Evolutionary conservation across 2,113 vertebrate genomes (phyloP).

Genomic region (Oriolus oriolus): DNA sequence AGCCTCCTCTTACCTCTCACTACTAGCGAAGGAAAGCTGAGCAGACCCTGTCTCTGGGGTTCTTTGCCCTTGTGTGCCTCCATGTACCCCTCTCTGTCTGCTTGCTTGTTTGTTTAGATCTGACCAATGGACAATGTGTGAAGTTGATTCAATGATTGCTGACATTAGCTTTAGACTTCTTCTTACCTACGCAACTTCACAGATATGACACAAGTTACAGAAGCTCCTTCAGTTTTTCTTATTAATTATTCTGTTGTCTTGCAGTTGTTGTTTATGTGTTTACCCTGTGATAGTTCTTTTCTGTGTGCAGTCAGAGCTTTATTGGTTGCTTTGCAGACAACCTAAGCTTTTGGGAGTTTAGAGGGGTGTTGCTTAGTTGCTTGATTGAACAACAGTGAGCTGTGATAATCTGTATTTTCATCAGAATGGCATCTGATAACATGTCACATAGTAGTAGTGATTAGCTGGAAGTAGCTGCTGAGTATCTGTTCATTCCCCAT

Average conservation of each 20-base stretch:
- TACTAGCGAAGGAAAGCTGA: background rate
- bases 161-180: background rate
- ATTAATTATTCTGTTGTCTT: background rate
- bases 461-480: background rate
- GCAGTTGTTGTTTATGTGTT: background rate
- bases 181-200: background rate
- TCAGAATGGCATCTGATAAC: background rate
- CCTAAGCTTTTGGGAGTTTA: background rate
- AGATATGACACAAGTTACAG: background rate
- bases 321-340: background rate
- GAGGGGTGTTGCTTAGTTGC: background rate
- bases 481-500: background rate
- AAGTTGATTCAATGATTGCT: background rate
- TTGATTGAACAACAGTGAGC: background rate
- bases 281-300: background rate
- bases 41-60: background rate
- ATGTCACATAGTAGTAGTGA: background rate
- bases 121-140: background rate
- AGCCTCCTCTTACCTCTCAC: background rate
- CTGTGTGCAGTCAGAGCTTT: background rate
- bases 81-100: background rate
- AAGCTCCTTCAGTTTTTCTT: background rate
- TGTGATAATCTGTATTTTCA: background rate
- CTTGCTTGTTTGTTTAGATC: background rate
- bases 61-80: background rate